These are phyloP conservation scores for Theocolax elegans DNA, from an alignment of 1,140 invertebrate species.

Conservation along the genomic window DNA sequence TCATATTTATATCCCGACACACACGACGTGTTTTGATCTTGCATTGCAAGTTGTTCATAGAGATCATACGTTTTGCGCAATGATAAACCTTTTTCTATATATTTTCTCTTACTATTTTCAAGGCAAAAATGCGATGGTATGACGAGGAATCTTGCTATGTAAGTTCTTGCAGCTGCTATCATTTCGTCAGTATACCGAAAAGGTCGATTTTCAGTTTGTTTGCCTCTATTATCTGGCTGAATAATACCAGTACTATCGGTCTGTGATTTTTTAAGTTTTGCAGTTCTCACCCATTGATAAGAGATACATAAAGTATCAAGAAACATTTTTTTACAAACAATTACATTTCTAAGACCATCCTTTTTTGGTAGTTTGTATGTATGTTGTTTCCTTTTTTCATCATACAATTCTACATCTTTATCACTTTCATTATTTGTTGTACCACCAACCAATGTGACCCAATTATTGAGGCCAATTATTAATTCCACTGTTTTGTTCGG, in stretches of 20 bases:
- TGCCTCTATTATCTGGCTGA: neutral
- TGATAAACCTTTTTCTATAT: slow-evolving; percentile 37
- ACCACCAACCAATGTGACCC: too few species aligned
- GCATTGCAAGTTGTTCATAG: neutral
- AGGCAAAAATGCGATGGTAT: slow-evolving; percentile 49
- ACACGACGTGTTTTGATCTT: neutral
- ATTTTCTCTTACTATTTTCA: slow-evolving; percentile 42
- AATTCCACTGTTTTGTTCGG: too few species aligned
- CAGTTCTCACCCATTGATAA: too few species aligned
- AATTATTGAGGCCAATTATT: too few species aligned
- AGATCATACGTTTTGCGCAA: neutral
- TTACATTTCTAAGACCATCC: too few species aligned
- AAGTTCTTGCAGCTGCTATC: neutral
- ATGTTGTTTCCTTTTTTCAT: too few species aligned
- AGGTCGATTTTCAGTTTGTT: slow-evolving; percentile 1
- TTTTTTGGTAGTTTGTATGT: too few species aligned
- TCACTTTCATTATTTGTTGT: too few species aligned
- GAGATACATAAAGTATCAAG: too few species aligned
- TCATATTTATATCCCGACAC: neutral
- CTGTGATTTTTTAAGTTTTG: too few species aligned
- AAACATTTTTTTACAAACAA: too few species aligned
- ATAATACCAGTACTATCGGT: neutral
- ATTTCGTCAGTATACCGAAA: neutral
- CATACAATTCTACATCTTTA: too few species aligned
- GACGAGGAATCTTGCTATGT: neutral